Base-by-base conservation (phyloP, 2,888 invertebrate species). In the Eutolmus rufibarbis region DNA sequence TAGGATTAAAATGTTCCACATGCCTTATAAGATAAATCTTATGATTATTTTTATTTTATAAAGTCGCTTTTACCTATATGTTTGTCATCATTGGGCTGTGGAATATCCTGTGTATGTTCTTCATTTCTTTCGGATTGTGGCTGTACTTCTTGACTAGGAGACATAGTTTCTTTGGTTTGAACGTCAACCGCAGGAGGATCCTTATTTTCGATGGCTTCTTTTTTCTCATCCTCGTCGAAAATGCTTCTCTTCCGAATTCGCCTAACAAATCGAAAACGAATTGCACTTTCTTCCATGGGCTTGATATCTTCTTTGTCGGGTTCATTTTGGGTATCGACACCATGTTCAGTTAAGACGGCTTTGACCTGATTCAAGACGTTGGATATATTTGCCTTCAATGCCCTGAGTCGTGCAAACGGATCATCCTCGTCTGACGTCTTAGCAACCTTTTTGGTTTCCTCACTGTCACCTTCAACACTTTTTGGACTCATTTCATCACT, bases 281-380 rank as follows among this genome's bases (percentile, higher is more conserved):
- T 90, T 9, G 91, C 90, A 0, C 89, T 90, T 28, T 88, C 89
- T 74, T 90, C 89, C 28, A 78, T 8, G 12, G 87, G 51, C 9
- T 66, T 74, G 31, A 74, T 74, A n/a, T 56, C 43, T 14, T 86
- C 56, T n/a, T 79, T 43, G n/a, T 87, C 74, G 43, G 40, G 28
- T 12, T 81, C 43, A 34, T 57, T 46, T 66, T 40, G 40, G 5
- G 28, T 43, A 19, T 77, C 74, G 5, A 85, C 87, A 14, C 86
- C 87, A 77, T 89, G 86, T 86, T 92, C 91, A 87, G 91, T 91
- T 4, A 92, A 89, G 14, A 92, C 92, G 9, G 91, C 91, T 87
- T 92, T 92, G 0, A 92, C 92, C 88, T 92, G 92, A 57, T 90
- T 92, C 4, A 92, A 89, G 0, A 92, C 91, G 1, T 90, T 92